A percentile compares a stretch with the other conserved stretches of the same genome.
phyloP scores from a whole-genome alignment of 2,888 invertebrate species.

The Oxycera nigricornis region DNA sequence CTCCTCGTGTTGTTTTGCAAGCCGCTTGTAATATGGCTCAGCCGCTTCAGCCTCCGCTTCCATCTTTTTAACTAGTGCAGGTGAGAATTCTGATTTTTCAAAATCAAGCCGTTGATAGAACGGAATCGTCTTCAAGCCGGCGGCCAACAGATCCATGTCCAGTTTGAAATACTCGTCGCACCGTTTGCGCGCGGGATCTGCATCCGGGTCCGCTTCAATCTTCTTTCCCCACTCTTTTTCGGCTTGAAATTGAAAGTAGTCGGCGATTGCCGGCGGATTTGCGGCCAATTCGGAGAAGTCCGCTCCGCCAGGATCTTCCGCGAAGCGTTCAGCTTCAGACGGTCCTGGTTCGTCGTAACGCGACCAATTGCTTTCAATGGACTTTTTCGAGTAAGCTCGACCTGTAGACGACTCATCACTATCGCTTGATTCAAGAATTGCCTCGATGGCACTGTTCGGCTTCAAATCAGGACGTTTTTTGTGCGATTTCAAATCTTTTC shows the following conservation, averaged over 20 bases:
- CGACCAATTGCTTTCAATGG: constrained; percentile 48
- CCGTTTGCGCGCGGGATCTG: not conserved
- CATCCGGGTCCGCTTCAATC: constrained; percentile 44
- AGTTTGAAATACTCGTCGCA: constrained; percentile 60
- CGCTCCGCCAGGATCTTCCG: constrained; percentile 56
- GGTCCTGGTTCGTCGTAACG: constrained; percentile 48
- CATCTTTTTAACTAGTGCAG: constrained; percentile 55
- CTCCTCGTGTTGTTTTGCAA: constrained; percentile 51
- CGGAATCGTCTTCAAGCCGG: constrained; percentile 62
- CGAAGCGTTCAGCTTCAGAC: constrained; percentile 51
- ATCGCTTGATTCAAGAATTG: constrained; percentile 55
- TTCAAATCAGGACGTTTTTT: not conserved
- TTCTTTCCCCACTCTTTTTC: constrained; percentile 63
- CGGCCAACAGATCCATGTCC: constrained; percentile 59
- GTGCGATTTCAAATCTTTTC: constrained; percentile 51
- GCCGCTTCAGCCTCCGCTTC: constrained; percentile 55
- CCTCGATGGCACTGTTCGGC: constrained; percentile 48
- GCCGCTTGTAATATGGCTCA: constrained; percentile 55
- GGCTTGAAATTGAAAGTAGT: constrained; percentile 61
- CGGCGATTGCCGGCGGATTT: constrained; percentile 55
- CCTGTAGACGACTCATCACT: not conserved
- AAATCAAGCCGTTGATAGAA: constrained; percentile 62
- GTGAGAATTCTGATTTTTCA: constrained; percentile 59
- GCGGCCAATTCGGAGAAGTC: constrained; percentile 61
- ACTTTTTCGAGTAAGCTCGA: constrained; percentile 53